Evolutionary conservation across 2,797 vertebrate species (phyloP).

Genomic region (Hemibagrus guttatus): DNA sequence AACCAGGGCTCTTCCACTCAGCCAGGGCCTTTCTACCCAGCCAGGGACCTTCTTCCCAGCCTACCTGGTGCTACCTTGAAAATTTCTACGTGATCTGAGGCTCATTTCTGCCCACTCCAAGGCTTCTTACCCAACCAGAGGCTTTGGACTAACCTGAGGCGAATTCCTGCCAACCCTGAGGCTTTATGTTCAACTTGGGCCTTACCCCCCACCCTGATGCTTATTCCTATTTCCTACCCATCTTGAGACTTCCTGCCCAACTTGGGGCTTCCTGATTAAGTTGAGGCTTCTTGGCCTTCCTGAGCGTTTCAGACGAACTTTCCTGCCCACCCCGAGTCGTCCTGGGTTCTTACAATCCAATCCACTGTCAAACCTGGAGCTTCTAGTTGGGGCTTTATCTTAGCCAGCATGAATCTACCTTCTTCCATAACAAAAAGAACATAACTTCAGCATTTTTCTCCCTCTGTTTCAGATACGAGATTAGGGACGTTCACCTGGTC

Average conservation of each 20-base stretch:
- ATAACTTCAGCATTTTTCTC: neutral
- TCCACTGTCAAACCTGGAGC: neutral
- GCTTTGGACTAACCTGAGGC: neutral
- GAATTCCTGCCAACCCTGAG: neutral
- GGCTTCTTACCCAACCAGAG: neutral
- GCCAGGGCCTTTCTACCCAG: neutral
- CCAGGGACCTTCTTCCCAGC: neutral
- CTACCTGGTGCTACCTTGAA: too few species aligned
- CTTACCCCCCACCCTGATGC: neutral
- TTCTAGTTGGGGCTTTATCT: neutral
- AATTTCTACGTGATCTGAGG: neutral
- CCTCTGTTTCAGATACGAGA: conserved; percentile 84
- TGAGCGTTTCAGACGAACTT: too few species aligned
- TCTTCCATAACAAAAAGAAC: neutral
- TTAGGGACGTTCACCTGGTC: conserved; percentile 90
- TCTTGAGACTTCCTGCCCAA: neutral
- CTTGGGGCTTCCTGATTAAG: neutral
- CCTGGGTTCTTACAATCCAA: too few species aligned
- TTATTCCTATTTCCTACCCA: neutral
- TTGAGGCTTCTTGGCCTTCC: too few species aligned
- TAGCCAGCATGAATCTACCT: neutral
- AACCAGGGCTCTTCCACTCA: neutral
- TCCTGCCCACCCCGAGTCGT: too few species aligned
- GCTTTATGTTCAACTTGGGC: neutral
- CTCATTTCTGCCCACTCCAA: neutral